Evolutionary conservation across 2,888 invertebrate genomes (phyloP).

Genomic region (Seira ritae): DNA sequence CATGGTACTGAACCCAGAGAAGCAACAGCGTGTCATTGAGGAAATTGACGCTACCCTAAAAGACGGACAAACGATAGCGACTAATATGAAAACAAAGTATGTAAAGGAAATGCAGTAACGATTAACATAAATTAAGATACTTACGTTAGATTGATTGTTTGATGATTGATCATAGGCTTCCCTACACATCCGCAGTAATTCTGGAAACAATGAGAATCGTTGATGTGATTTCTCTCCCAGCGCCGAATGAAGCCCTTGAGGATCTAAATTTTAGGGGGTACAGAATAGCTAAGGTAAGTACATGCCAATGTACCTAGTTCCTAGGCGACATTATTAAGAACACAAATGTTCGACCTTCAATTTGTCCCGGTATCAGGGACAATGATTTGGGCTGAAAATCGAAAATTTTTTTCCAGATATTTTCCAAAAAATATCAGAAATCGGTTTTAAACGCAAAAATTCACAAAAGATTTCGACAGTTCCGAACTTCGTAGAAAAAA

Average conservation of each 20-base stretch:
- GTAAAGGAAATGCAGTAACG: too few relatives aligned
- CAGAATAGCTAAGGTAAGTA: too few relatives aligned
- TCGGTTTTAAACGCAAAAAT: constrained; percentile 29
- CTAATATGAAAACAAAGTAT: neutral
- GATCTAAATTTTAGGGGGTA: constrained; percentile 35
- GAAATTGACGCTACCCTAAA: constrained; percentile 21
- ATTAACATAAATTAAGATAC: too few relatives aligned
- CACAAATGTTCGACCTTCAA: too few relatives aligned
- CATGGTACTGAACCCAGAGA: constrained; percentile 28
- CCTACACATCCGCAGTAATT: constrained; percentile 32
- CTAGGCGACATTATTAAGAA: too few relatives aligned
- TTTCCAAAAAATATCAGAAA: too few relatives aligned
- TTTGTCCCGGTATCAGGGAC: too few relatives aligned
- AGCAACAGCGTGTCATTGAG: constrained; percentile 26
- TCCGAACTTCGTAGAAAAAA: constrained; percentile 34
- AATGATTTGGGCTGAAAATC: too few relatives aligned
- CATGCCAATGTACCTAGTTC: too few relatives aligned
- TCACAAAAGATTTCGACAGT: too few relatives aligned
- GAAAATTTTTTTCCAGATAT: too few relatives aligned
- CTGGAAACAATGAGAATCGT: constrained; percentile 28
- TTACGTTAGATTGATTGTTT: too few relatives aligned
- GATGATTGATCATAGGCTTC: constrained; percentile 9
- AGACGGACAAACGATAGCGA: neutral
- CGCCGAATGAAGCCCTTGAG: constrained; percentile 15
- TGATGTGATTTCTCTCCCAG: constrained; percentile 19